These are phyloP conservation scores for Thalassaphorura encarpata DNA, from an alignment of 1,140 invertebrate genomes.

Conservation along the genomic window DNA sequence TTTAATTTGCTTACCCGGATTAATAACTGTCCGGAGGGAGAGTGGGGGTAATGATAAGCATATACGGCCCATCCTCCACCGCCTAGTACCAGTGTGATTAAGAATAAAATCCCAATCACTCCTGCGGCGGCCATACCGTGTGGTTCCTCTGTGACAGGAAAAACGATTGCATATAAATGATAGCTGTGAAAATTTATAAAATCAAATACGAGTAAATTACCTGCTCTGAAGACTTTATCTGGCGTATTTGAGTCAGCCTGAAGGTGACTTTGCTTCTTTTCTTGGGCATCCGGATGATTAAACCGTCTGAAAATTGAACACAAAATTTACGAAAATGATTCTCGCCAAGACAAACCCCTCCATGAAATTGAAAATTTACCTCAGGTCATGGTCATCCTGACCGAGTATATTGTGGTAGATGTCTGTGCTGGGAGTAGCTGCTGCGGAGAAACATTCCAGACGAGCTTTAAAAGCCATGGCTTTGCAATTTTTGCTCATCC, in stretches of 20 bases:
- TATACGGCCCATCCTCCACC: constrained; percentile 70
- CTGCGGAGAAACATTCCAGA: not conserved
- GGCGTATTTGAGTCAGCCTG: not conserved
- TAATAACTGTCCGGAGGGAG: constrained; percentile 85
- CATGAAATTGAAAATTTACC: too few species aligned
- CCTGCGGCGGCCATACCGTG: constrained; percentile 43
- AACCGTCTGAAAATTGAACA: too few species aligned
- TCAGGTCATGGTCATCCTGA: constrained; percentile 5
- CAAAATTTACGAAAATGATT: too few species aligned
- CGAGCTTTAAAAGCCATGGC: not conserved
- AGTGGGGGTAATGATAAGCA: constrained; percentile 91
- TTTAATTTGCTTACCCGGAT: constrained; percentile 89
- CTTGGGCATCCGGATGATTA: too few species aligned
- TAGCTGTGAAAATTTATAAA: not conserved
- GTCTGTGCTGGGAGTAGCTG: not conserved
- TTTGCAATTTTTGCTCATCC: constrained; percentile 66
- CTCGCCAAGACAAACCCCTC: too few species aligned
- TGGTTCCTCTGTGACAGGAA: not conserved
- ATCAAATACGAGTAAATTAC: not conserved
- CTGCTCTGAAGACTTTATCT: not conserved
- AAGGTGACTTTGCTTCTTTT: not conserved
- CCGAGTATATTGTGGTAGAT: constrained; percentile 1
- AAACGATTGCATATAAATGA: not conserved
- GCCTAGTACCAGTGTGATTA: constrained; percentile 48
- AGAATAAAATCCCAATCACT: constrained; percentile 55